Evolutionary conservation across 2,888 invertebrate species (phyloP).

Genomic region (Neelides folsomi): DNA sequence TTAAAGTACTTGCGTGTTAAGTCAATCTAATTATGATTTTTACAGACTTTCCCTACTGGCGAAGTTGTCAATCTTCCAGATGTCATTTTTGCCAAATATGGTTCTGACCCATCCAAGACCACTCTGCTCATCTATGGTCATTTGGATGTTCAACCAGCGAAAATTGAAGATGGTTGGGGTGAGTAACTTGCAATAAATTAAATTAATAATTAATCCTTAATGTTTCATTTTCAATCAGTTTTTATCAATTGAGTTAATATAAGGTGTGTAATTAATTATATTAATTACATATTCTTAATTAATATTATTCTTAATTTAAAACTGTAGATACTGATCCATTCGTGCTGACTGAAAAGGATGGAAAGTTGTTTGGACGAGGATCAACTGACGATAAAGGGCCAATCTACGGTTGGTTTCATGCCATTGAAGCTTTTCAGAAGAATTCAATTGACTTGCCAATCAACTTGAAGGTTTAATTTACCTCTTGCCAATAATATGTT

Average conservation of each 20-base stretch:
- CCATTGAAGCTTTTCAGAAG: slow-evolving; percentile 72
- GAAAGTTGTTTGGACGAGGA: slow-evolving; percentile 81
- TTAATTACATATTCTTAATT: too few relatives aligned
- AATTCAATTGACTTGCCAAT: slow-evolving; percentile 52
- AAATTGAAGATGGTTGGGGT: slow-evolving; percentile 79
- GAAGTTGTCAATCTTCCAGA: slow-evolving; percentile 66
- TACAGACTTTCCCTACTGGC: slow-evolving; percentile 55
- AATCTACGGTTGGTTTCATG: slow-evolving; percentile 89
- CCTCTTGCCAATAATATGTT: neutral
- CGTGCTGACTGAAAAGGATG: slow-evolving; percentile 69
- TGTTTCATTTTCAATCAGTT: too few relatives aligned
- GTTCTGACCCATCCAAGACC: slow-evolving; percentile 70
- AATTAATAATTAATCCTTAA: too few relatives aligned
- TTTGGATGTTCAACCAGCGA: slow-evolving; percentile 93
- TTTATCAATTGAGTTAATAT: too few relatives aligned
- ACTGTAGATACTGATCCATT: slow-evolving; percentile 79
- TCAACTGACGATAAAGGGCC: slow-evolving; percentile 90
- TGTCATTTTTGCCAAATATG: slow-evolving; percentile 64
- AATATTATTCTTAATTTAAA: too few relatives aligned
- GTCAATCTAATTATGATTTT: too few relatives aligned
- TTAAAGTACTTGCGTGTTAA: too few relatives aligned
- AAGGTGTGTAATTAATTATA: too few relatives aligned
- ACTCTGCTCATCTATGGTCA: slow-evolving; percentile 93
- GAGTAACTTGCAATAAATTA: neutral
- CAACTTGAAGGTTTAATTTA: slow-evolving; percentile 45